These are phyloP conservation scores for Thunnus albacares DNA, from an alignment of 2,797 vertebrate genomes.

Conservation along the genomic window DNA sequence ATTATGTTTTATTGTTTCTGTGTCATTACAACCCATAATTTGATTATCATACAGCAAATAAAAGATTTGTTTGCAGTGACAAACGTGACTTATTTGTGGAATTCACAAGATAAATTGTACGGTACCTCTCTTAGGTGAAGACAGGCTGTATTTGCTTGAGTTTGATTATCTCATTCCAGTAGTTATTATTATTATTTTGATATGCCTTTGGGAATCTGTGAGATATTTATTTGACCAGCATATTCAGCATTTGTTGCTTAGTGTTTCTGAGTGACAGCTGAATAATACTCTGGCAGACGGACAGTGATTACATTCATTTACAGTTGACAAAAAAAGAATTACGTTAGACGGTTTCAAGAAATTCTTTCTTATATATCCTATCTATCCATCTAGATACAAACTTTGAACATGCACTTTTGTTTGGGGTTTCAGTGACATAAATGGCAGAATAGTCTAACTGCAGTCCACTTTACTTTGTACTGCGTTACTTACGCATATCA, in stretches of 20 bases:
- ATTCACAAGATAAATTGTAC: conserved; percentile 24
- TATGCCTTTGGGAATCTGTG: conserved; percentile 26
- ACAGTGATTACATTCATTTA: conserved; percentile 51
- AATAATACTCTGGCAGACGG: conserved; percentile 48
- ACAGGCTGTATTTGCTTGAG: conserved; percentile 32
- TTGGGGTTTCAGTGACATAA: conserved; percentile 36
- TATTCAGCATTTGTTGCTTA: conserved; percentile 28
- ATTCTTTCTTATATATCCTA: conserved; percentile 39
- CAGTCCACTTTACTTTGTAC: conserved; percentile 33
- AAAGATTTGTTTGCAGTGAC: conserved; percentile 27
- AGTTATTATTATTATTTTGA: conserved; percentile 45
- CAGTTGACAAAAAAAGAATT: conserved; percentile 31
- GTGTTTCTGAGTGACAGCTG: conserved; percentile 50
- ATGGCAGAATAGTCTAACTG: conserved; percentile 32
- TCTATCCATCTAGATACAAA: conserved; percentile 14
- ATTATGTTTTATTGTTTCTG: conserved; percentile 12
- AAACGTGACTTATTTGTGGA: conserved; percentile 49
- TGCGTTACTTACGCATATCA: conserved; percentile 35
- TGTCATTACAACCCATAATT: conserved; percentile 25
- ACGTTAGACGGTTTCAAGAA: conserved; percentile 16
- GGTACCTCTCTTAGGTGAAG: conserved; percentile 15
- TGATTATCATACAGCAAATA: conserved; percentile 40
- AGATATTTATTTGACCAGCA: conserved; percentile 49
- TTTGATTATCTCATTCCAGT: conserved; percentile 39
- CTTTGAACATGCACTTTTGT: conserved; percentile 44